Evolutionary conservation across 2,888 invertebrate species (phyloP), one percentile per base, ranked within the genome.

Genomic region (Mesochorus sp.): DNA sequence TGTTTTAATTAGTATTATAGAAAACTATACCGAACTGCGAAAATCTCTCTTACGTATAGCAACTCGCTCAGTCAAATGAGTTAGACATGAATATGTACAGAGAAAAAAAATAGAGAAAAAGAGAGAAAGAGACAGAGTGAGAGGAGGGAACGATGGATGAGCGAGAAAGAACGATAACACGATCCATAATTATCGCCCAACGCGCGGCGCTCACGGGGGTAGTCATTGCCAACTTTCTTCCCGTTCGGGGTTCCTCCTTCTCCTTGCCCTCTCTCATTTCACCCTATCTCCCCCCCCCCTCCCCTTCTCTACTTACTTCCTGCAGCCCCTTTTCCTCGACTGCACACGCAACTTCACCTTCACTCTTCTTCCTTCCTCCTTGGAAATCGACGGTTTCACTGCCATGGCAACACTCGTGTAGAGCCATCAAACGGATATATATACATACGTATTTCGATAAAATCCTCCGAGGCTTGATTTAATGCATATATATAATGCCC

Each of bases 161-260:
- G 42, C 12, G 47, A 62, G 68, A 62, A 34, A 57, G 24, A 24
- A 71, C 19, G 39, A 57, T 49, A 59, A 67, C 66, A 59, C 80
- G 80, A 82, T 82, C 81, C 80, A 82, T 81, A 80, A 83, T 83
- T 83, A 83, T 82, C 81, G 78, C 74, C 80, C 37, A 78, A 77
- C 76, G 71, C 59, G 66, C 67, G 57, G 49, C 47, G 37, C 26
- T 37, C 31, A n/a, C 42, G 17, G 14, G 34, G 44, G 44, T 62
- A 71, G 76, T 81, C 81, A 82, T 81, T 82, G 80, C 81, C 72
- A 82, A 81, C 79, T 80, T 82, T 81, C 80, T 81, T 75, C 70
- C 68, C 21, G 49, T 37, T 67, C 8, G 28, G 3, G 75, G 77
- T 49, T 77, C 42, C 70, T 49, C 31, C 34, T 42, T 24, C 6